Base-by-base conservation (phyloP, 2,797 vertebrate genomes). In the Amblyraja radiata region DNA sequence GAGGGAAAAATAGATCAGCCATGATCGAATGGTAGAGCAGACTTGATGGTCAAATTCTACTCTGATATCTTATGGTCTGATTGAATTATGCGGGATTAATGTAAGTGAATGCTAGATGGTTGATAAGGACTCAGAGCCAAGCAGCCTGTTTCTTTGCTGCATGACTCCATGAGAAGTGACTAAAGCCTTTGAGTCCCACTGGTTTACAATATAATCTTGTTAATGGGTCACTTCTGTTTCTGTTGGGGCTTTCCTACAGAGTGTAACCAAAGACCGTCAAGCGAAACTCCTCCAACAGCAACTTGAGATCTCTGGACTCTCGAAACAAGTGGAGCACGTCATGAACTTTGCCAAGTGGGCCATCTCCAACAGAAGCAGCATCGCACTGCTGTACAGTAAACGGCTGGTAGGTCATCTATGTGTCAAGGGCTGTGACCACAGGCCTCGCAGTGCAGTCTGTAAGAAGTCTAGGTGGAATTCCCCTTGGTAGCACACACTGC, bases 341-440 rank as follows among this genome's bases (percentile, higher is more conserved):
- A 97, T 97, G 95, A 97, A 97, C 94, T 97, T 97, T 95, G 97
- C 97, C 93, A 97, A 97, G 93, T 97, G 96, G 96, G 97, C 97
- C 14, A 96, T 97, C 94, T 96, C 96, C 94, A 97, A 96, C 94
- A 96, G 96, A 93, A 97, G 97, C 95, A 97, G 96, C 94, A 97
- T 96, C 63, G 97, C 97, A 0, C 94, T 97, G 32, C 93, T 97
- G 8, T 97, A 97, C 94, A 97, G 97, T 94, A 97, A 97, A 94
- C 95, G 97, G 73, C 94, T 97, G 96, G 97, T 97, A 95, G 95
- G 61, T 88, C n/a, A 88, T 88, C 28, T 2, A 21, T 36, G 63
- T 23, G n/a, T 23, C 63, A 2, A 21, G 61, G 61, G 32, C 58
- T 16, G 14, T 79, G 13, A 39, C 78, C 25, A 21, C 36, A 16